Evolutionary conservation across 1,140 invertebrate genomes (phyloP).

Genomic region (Rhagoletis zephyria): DNA sequence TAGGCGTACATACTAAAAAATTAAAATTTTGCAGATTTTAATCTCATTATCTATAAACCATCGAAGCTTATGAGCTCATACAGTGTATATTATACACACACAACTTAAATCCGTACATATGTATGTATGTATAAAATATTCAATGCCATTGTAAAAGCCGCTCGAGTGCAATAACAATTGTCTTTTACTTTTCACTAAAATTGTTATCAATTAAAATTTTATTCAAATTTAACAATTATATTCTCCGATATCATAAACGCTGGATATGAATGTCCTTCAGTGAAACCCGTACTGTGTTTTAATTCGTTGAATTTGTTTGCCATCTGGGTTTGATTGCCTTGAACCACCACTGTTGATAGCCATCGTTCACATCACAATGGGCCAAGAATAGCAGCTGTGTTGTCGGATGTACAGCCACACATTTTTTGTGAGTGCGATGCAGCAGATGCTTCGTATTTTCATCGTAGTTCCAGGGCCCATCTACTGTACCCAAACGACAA

Average conservation of each 20-base stretch:
- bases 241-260: background rate
- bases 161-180: background rate
- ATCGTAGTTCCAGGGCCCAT: constrained; percentile 93
- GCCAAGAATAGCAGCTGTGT: constrained; percentile 84
- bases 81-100: background rate
- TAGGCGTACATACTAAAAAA: too few species aligned
- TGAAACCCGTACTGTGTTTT: constrained; percentile 12
- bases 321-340: constrained; percentile 78
- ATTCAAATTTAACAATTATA: constrained; percentile 31
- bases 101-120: background rate
- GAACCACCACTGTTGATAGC: constrained; percentile 91
- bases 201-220: constrained; percentile 5
- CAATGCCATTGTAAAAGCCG: background rate
- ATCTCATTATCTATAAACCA: too few species aligned
- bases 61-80: background rate
- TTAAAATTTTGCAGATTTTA: too few species aligned
- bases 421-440: constrained; percentile 86
- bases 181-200: background rate
- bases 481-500: constrained; percentile 90
- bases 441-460: constrained; percentile 84
- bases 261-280: background rate
- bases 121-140: background rate
- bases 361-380: constrained; percentile 87
- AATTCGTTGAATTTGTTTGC: constrained; percentile 52
- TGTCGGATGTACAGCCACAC: constrained; percentile 88